Base-by-base conservation (phyloP, 1,140 invertebrate genomes). In the Belonocnema kinseyi region DNA sequence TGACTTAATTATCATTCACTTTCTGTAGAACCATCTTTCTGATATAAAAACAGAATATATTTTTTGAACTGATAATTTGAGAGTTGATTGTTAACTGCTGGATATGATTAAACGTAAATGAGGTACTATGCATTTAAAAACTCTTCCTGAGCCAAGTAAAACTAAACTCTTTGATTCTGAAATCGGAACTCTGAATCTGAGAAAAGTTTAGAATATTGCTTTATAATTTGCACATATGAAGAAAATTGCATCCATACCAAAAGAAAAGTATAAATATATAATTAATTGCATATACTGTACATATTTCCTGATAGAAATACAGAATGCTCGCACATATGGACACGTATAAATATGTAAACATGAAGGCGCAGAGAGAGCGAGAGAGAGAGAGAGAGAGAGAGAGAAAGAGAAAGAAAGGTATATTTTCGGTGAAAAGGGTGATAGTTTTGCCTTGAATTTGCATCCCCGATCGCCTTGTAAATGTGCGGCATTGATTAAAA, bases 381-480 rank as follows among this genome's bases (percentile, higher is more conserved):
- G 53, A 75, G 75, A 75, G 83, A 83, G 73, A 80, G 54, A 78
- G 54, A 81, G 52, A 75, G 77, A 78, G 53, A 75, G 61, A 80
- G 53, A 81, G 79, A 61, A 74, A 75, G 83, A 83, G 73, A 71
- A 72, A 86, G 81, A 85, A 83, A 86, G 77, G 83, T 89, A 88
- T 90, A 33, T 88, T 89, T 89, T 85, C 84, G 86, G 86, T 83
- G 80, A 85, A 80, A 88, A 83, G 85, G 83, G 83, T 88, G 83
- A 89, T 88, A 89, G 86, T 85, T 88, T 82, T 87, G 87, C 86
- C 87, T 87, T 89, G 83, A 85, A 88, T 88, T 88, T 87, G 85
- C 84, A 87, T 85, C 81, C 83, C 83, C 78, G 81, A 86, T 84
- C 81, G 83, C 84, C 84, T 85, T 85, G 80, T 84, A 84, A 85